These are phyloP conservation scores for Lasioglossum vierecki DNA, from an alignment of 2,888 invertebrate species.

Conservation along the genomic window DNA sequence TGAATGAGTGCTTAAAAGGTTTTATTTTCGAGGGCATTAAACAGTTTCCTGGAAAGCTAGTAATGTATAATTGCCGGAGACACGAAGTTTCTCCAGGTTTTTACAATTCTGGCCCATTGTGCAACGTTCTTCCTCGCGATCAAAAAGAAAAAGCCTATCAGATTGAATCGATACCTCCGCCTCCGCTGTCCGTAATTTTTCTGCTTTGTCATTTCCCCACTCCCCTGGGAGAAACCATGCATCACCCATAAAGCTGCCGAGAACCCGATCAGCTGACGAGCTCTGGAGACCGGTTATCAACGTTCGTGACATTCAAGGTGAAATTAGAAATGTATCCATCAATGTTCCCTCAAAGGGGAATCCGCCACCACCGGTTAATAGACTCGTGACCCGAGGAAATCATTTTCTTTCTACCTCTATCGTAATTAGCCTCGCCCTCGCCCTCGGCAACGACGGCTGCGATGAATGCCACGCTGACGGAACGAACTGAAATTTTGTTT, in stretches of 20 bases:
- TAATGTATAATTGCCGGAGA: background rate
- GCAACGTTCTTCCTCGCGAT: background rate
- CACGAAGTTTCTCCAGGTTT: background rate
- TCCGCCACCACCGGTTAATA: constrained; percentile 14
- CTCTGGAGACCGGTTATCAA: background rate
- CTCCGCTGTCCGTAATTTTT: background rate
- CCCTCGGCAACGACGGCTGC: constrained; percentile 4
- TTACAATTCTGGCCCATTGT: background rate
- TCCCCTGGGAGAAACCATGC: background rate
- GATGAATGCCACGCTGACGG: constrained; percentile 12
- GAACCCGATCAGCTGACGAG: constrained; percentile 22
- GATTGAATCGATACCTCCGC: background rate
- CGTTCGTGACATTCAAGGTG: constrained; percentile 33
- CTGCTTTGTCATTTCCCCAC: background rate
- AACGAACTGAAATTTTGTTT: constrained; percentile 7
- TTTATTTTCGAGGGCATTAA: no score
- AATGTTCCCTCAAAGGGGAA: background rate
- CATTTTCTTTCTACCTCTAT: constrained; percentile 29
- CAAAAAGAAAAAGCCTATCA: background rate
- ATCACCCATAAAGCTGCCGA: background rate
- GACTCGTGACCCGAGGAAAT: constrained; percentile 43
- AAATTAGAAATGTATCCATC: constrained; percentile 34
- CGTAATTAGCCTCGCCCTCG: constrained; percentile 40
- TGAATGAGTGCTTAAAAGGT: no score
- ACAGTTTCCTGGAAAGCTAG: no score